A percentile compares a stretch with the other conserved stretches of the same genome.
Evolutionary conservation across 2,113 vertebrate genomes (phyloP).

Genomic region (Mustela lutreola): DNA sequence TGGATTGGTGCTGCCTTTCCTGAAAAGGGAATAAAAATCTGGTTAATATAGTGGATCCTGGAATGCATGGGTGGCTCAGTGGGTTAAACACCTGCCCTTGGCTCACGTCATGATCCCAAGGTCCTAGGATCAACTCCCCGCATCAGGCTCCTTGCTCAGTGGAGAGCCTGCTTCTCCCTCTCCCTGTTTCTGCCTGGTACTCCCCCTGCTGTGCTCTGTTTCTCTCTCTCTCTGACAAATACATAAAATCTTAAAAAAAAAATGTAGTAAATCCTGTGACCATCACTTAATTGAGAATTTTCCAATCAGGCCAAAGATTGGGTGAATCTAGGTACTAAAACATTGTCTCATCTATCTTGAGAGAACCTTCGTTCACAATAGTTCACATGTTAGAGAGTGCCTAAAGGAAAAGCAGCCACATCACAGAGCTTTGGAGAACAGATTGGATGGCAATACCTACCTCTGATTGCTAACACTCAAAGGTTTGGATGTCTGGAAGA

Average conservation of each 20-base stretch:
- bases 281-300: not conserved
- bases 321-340: not conserved
- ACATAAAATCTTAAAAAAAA: no score
- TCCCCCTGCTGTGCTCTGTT: no score
- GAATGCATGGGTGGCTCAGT: no score
- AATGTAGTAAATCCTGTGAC: not conserved
- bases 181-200: no score
- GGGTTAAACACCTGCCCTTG: no score
- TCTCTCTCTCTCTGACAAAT: no score
- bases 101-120: no score
- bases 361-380: not conserved
- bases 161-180: no score
- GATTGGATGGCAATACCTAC: no score
- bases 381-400: not conserved
- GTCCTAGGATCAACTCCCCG: no score
- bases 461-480: not conserved
- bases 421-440: not conserved
- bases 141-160: no score
- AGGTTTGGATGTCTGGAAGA: not conserved
- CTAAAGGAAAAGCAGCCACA: not conserved
- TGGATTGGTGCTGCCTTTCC: not conserved
- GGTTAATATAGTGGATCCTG: no score
- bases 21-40: not conserved
- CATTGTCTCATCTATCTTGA: not conserved
- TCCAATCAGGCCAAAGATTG: not conserved